These are phyloP conservation scores for Acanthurus tractus DNA, from an alignment of 2,797 vertebrate species.

Conservation along the genomic window DNA sequence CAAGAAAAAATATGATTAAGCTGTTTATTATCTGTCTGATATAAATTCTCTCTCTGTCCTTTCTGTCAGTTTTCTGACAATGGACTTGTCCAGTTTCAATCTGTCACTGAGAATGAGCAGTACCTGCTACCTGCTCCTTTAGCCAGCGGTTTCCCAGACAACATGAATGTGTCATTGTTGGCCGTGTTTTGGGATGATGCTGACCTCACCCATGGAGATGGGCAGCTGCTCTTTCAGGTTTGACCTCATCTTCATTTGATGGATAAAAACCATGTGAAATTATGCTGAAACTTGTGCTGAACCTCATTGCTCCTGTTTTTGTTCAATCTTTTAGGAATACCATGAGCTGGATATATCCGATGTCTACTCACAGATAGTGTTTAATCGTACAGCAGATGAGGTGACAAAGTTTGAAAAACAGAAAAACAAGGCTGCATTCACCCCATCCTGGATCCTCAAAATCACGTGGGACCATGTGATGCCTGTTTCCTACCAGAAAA, in stretches of 20 bases:
- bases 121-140: constrained; percentile 82
- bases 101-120: constrained; percentile 83
- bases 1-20: neutral
- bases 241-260: constrained; percentile 2
- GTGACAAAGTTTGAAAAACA: constrained; percentile 80
- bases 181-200: constrained; percentile 90
- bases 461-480: constrained; percentile 88
- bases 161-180: constrained; percentile 81
- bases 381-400: constrained; percentile 85
- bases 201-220: constrained; percentile 85
- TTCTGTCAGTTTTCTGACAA: constrained; percentile 88
- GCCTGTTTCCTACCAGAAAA: constrained; percentile 84
- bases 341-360: constrained; percentile 72
- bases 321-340: constrained; percentile 76
- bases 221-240: constrained; percentile 86
- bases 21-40: neutral
- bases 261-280: too few species aligned
- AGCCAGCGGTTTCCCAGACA: constrained; percentile 77
- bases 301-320: neutral
- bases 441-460: constrained; percentile 87
- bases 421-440: constrained; percentile 74
- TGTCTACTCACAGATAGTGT: constrained; percentile 85
- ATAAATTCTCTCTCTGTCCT: constrained; percentile 9
- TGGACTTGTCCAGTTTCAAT: constrained; percentile 88
- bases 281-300: neutral